Percentiles rank a stretch among this genome's conserved stretches.
These are phyloP conservation scores for Zaprionus inermis DNA, from an alignment of 1,140 invertebrate genomes.

Conservation along the genomic window DNA sequence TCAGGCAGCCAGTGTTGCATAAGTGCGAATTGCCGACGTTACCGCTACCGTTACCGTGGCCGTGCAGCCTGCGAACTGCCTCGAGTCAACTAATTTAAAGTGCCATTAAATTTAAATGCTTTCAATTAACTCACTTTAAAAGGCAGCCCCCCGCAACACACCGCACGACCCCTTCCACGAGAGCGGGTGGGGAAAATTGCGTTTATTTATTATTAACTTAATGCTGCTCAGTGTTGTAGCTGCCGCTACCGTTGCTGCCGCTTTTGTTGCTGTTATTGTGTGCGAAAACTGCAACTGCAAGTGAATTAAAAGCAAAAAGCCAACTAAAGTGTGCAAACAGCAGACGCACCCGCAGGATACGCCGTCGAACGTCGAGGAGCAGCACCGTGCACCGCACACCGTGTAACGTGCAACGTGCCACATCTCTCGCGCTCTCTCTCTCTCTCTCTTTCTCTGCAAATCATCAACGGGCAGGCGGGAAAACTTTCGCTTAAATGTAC, in stretches of 20 bases:
- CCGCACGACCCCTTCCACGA: too few relatives aligned
- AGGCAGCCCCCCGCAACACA: neutral
- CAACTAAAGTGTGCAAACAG: constrained; percentile 61
- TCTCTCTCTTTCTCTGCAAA: neutral
- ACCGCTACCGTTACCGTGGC: neutral
- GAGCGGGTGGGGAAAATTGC: constrained; percentile 56
- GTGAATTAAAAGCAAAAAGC: constrained; percentile 75
- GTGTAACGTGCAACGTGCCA: neutral
- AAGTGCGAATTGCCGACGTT: constrained; percentile 33
- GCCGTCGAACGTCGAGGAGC: constrained; percentile 1
- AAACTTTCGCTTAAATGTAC: constrained; percentile 83
- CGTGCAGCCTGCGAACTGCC: neutral
- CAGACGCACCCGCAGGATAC: constrained; percentile 31
- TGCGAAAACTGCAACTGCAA: constrained; percentile 71
- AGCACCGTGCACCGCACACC: neutral
- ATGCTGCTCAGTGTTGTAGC: constrained; percentile 55
- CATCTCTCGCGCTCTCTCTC: neutral
- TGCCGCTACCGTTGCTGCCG: constrained; percentile 14
- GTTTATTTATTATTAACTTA: constrained; percentile 74
- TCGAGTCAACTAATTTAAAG: constrained; percentile 76
- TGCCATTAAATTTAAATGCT: constrained; percentile 80
- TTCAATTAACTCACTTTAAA: constrained; percentile 77
- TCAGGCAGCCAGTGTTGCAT: constrained; percentile 41
- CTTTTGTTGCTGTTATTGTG: constrained; percentile 30
- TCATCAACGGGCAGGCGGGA: constrained; percentile 41